Evolutionary conservation across 2,888 invertebrate genomes (phyloP).

Genomic region (Papilio gigon): DNA sequence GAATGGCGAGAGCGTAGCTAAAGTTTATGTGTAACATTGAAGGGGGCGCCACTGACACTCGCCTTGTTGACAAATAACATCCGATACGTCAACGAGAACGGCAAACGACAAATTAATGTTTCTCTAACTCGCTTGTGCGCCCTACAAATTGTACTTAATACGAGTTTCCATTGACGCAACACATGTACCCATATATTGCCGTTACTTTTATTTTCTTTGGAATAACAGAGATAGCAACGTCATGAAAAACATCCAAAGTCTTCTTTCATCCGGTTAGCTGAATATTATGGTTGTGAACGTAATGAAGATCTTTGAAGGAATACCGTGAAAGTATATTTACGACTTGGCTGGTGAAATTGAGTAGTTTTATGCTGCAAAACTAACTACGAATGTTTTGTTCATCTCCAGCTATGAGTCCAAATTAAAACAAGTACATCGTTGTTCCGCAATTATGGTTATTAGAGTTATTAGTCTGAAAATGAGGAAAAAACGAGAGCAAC

Average conservation of each 20-base stretch:
- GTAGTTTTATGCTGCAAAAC: background rate
- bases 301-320: background rate
- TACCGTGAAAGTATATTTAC: background rate
- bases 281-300: background rate
- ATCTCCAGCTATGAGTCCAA: too few species aligned
- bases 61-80: conserved; percentile 17
- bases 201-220: background rate
- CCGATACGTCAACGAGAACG: conserved; percentile 14
- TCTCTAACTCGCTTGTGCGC: conserved; percentile 1
- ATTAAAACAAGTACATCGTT: background rate
- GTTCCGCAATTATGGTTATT: conserved; percentile 1
- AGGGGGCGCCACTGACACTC: conserved; percentile 14
- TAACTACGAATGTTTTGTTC: background rate
- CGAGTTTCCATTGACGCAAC: background rate
- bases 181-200: background rate
- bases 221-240: background rate
- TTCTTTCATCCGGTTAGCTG: background rate
- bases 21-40: background rate
- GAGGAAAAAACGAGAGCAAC: conserved; percentile 18
- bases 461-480: conserved; percentile 13
- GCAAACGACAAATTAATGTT: conserved; percentile 15
- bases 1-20: background rate
- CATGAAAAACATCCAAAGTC: background rate
- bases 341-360: background rate
- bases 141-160: background rate